Evolutionary conservation across 2,888 invertebrate species (phyloP).

Genomic region (Willowsia nigromaculata): DNA sequence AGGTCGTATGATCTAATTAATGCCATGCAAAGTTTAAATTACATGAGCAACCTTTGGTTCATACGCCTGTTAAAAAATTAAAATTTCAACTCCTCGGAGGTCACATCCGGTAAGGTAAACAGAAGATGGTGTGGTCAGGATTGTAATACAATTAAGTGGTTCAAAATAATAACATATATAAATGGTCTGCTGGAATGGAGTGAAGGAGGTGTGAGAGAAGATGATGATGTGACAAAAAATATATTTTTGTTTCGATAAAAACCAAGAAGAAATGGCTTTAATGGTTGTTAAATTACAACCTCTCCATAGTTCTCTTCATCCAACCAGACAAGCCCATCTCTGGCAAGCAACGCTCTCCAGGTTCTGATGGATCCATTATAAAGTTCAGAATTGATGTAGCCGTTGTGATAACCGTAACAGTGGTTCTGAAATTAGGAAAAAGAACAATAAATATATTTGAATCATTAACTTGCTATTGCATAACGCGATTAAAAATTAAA

Average conservation of each 20-base stretch:
- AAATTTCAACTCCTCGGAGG: slow-evolving; percentile 27
- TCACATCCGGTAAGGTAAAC: slow-evolving; percentile 49
- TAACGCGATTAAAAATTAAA: not conserved
- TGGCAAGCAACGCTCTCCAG: slow-evolving; percentile 75
- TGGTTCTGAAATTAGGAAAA: slow-evolving; percentile 37
- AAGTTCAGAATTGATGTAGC: slow-evolving; percentile 55
- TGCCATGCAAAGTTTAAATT: slow-evolving; percentile 67
- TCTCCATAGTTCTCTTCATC: slow-evolving; percentile 76
- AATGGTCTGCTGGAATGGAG: slow-evolving; percentile 39
- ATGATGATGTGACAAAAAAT: slow-evolving; percentile 50
- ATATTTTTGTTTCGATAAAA: slow-evolving; percentile 29
- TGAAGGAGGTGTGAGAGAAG: slow-evolving; percentile 27
- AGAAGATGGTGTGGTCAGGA: slow-evolving; percentile 13
- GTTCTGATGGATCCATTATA: slow-evolving; percentile 75
- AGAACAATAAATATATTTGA: not conserved
- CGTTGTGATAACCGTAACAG: slow-evolving; percentile 57
- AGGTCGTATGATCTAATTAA: slow-evolving; percentile 74
- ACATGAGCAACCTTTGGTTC: slow-evolving; percentile 55
- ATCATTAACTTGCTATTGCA: not conserved
- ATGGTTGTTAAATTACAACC: slow-evolving; percentile 70
- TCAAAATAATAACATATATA: slow-evolving; percentile 15
- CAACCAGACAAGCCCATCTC: slow-evolving; percentile 77
- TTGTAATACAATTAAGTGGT: not conserved
- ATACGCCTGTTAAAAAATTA: slow-evolving; percentile 25
- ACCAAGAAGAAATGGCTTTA: slow-evolving; percentile 42